Percentiles rank a stretch among this genome's conserved stretches.
phyloP scores from a whole-genome alignment of 2,888 invertebrate species.

The Agrotis clavis region DNA sequence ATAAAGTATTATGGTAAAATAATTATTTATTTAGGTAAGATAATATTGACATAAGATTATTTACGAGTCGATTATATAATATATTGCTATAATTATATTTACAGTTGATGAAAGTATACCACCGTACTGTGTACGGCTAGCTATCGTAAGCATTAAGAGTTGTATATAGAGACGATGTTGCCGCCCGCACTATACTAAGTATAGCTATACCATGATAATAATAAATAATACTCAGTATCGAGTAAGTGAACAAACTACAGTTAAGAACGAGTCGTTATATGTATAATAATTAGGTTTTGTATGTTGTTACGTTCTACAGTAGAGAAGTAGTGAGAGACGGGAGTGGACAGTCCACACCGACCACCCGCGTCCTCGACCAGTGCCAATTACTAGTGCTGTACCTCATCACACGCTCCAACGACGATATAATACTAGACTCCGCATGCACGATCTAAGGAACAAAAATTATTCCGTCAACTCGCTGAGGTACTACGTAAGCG shows the following conservation, averaged over 20 bases:
- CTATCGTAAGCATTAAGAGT: slow-evolving; percentile 6
- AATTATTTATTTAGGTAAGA: slow-evolving; percentile 74
- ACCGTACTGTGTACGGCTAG: slow-evolving; percentile 68
- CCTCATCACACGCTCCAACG: slow-evolving; percentile 9
- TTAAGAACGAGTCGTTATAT: slow-evolving; percentile 53
- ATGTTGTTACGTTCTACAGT: slow-evolving; percentile 61
- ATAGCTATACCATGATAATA: slow-evolving; percentile 46
- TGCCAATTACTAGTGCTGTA: slow-evolving; percentile 63
- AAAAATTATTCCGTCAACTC: no score
- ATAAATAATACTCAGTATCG: slow-evolving; percentile 44
- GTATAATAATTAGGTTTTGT: slow-evolving; percentile 62
- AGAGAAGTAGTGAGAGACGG: slow-evolving; percentile 13
- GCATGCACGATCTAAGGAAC: no score
- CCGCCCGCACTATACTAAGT: slow-evolving; percentile 33
- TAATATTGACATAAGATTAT: slow-evolving; percentile 67
- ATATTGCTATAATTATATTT: slow-evolving; percentile 60
- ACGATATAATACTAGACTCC: no score
- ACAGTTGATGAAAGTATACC: slow-evolving; percentile 56
- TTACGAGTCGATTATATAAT: slow-evolving; percentile 61
- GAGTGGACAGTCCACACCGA: no score
- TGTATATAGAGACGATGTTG: slow-evolving; percentile 31
- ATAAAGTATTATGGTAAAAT: slow-evolving; percentile 72
- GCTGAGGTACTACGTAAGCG: no score
- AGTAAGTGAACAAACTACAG: slow-evolving; percentile 54
- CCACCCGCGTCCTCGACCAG: slow-evolving; percentile 24